These are phyloP conservation scores for Geococcyx californianus DNA, from an alignment of 2,113 vertebrate species.

Conservation along the genomic window DNA sequence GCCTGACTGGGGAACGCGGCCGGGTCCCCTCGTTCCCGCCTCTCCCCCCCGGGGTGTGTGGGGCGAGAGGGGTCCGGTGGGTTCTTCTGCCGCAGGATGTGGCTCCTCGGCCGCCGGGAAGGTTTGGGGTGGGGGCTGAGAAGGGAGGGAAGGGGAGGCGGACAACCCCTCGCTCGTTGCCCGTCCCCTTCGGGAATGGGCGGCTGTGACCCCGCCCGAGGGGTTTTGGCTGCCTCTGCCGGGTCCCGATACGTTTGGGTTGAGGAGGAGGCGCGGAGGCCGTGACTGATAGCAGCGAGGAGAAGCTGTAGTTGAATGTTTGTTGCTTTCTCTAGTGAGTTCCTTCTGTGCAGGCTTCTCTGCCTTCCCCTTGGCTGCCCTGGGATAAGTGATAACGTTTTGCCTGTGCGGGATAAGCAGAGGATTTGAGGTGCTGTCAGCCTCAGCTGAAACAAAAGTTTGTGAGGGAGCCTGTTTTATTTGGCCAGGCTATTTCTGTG, in stretches of 20 bases:
- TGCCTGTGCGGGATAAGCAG: background rate
- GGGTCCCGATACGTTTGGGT: background rate
- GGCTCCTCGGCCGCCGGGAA: background rate
- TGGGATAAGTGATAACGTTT: background rate
- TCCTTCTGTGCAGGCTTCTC: background rate
- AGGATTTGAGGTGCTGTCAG: background rate
- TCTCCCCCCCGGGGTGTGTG: background rate
- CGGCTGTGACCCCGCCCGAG: too few relatives aligned
- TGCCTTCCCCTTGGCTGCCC: background rate
- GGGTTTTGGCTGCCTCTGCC: background rate
- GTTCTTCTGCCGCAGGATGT: background rate
- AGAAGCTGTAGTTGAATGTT: background rate
- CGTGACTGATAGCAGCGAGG: background rate
- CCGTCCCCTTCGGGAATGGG: too few relatives aligned
- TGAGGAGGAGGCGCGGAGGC: background rate
- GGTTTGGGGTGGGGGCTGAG: background rate
- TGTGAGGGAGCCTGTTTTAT: background rate
- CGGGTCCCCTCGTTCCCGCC: too few relatives aligned
- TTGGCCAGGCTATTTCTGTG: background rate
- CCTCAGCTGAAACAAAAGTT: background rate
- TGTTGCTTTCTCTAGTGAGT: background rate
- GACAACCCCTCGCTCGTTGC: background rate
- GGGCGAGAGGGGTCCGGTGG: background rate
- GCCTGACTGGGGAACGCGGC: too few relatives aligned
- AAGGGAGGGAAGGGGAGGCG: too few relatives aligned